phyloP scores from a whole-genome alignment of 2,888 invertebrate species.

The Calliphora vomitoria region DNA sequence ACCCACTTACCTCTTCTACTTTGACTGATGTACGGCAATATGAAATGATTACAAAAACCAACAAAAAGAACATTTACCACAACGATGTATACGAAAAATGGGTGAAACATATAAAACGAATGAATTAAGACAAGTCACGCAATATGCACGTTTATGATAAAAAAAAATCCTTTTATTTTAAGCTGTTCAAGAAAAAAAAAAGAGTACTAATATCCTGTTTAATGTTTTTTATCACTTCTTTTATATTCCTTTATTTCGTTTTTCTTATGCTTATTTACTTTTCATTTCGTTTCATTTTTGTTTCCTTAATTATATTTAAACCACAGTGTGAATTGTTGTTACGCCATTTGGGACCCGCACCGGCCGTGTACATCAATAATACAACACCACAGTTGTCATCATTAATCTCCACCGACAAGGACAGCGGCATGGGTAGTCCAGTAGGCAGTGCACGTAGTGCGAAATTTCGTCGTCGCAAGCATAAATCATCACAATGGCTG shows the following conservation, averaged over 20 bases:
- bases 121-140: constrained; percentile 67
- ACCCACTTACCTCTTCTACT: constrained; percentile 17
- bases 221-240: not conserved
- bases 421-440: constrained; percentile 84
- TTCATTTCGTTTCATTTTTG: constrained; percentile 14
- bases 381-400: constrained; percentile 77
- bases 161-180: constrained; percentile 20
- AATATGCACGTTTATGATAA: constrained; percentile 31
- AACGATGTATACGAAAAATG: not conserved
- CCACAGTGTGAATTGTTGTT: constrained; percentile 81
- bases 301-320: constrained; percentile 49
- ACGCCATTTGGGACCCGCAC: constrained; percentile 78
- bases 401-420: constrained; percentile 81
- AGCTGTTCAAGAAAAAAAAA: not conserved
- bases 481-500: constrained; percentile 79
- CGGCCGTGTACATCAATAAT: constrained; percentile 63
- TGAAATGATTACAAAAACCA: not conserved
- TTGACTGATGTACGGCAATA: constrained; percentile 5
- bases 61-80: not conserved
- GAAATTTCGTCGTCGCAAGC: constrained; percentile 81
- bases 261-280: constrained; percentile 18
- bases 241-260: not conserved
- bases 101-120: constrained; percentile 31
- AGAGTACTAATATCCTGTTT: constrained; percentile 26
- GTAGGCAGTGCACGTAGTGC: constrained; percentile 83